A percentile compares a stretch with the other conserved stretches of the same genome.
Conservation (phyloP, 2,113 vertebrate species). For the Semicossyphus pulcher region DNA sequence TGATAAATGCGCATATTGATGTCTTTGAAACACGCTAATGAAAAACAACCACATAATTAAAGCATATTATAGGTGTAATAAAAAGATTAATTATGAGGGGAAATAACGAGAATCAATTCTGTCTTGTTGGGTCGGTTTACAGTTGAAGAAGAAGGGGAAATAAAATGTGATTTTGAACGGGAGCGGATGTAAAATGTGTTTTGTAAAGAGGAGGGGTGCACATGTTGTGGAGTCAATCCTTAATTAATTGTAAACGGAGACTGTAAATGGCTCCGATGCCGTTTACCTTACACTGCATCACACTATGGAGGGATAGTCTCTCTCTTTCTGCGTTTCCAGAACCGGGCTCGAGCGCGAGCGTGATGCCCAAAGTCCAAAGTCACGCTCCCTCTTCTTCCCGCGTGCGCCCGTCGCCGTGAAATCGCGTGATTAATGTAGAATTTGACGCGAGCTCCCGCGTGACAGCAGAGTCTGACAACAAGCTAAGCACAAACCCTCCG, state of each 20-base stretch:
- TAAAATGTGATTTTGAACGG: conserved; percentile 26
- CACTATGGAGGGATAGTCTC: background rate
- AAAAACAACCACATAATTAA: conserved; percentile 75
- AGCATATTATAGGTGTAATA: conserved; percentile 72
- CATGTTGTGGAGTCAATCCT: background rate
- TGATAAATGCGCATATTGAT: conserved; percentile 72
- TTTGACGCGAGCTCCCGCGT: conserved; percentile 70
- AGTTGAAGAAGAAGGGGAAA: conserved; percentile 41
- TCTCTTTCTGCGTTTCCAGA: background rate
- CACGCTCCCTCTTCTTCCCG: conserved; percentile 19
- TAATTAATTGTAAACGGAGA: conserved; percentile 51
- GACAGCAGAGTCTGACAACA: conserved; percentile 64
- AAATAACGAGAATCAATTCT: conserved; percentile 71
- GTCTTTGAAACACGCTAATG: conserved; percentile 70
- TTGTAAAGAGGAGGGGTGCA: background rate
- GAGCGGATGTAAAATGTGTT: conserved; percentile 9
- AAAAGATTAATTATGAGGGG: conserved; percentile 75
- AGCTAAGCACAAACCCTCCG: conserved; percentile 52
- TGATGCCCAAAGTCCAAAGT: no score
- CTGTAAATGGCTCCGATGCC: background rate
- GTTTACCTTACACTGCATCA: conserved; percentile 2
- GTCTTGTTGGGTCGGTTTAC: conserved; percentile 38
- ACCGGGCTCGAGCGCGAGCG: background rate
- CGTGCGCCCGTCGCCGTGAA: conserved; percentile 47
- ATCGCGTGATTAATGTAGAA: conserved; percentile 74